These are phyloP conservation scores for Sesia apiformis DNA, from an alignment of 2,888 invertebrate species.

Conservation along the genomic window DNA sequence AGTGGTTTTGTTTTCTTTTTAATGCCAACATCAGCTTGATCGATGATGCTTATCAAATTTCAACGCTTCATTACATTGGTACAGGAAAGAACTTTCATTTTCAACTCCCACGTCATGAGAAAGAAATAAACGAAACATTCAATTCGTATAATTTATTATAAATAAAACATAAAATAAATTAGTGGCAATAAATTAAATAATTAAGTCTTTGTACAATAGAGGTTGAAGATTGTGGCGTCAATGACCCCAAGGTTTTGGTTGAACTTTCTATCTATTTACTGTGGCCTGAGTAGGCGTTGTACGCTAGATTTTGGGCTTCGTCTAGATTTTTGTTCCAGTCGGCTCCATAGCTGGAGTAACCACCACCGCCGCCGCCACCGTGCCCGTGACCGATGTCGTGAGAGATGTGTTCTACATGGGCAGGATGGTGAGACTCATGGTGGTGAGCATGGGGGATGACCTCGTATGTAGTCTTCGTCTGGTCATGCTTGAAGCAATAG, in stretches of 20 bases:
- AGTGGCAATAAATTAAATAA: conserved; percentile 56
- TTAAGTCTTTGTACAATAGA: conserved; percentile 66
- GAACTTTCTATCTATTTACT: conserved; percentile 32
- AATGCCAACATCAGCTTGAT: conserved; percentile 10
- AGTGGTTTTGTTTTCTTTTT: conserved; percentile 15
- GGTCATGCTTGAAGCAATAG: conserved; percentile 58
- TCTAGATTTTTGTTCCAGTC: conserved; percentile 76
- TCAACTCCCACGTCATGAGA: not conserved
- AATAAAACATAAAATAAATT: conserved; percentile 35
- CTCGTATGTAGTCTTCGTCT: conserved; percentile 62
- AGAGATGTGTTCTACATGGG: conserved; percentile 67
- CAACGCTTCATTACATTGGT: conserved; percentile 6
- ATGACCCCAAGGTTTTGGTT: conserved; percentile 16
- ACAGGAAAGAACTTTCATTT: conserved; percentile 2
- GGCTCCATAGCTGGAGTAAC: conserved; percentile 44
- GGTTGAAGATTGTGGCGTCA: conserved; percentile 18
- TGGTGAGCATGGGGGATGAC: conserved; percentile 62
- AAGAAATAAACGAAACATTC: conserved; percentile 19
- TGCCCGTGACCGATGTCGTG: conserved; percentile 52
- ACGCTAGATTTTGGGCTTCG: conserved; percentile 81
- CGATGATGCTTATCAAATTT: conserved; percentile 11
- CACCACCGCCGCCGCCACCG: conserved; percentile 23
- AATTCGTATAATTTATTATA: conserved; percentile 35
- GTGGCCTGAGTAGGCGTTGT: conserved; percentile 75
- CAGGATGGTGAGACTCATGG: conserved; percentile 77